Conservation (phyloP, 2,888 invertebrate species). For the Drosophila fulvimacula region DNA sequence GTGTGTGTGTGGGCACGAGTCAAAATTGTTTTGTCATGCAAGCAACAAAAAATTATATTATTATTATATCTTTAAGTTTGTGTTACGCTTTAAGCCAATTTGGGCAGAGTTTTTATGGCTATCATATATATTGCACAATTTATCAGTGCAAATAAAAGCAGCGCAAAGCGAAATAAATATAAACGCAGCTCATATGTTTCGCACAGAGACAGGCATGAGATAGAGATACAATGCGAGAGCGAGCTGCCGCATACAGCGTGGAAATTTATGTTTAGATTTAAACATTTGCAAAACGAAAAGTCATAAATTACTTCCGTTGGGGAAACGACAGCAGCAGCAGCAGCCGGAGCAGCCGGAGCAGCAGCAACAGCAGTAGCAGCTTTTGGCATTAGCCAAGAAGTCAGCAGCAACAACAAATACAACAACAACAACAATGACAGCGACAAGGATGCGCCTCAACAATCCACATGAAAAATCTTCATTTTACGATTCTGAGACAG, state of each 20-base stretch:
- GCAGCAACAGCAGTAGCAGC: constrained; percentile 37
- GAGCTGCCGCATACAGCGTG: constrained; percentile 27
- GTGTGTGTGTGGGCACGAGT: constrained; percentile 45
- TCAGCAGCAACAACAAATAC: constrained; percentile 42
- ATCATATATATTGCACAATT: constrained; percentile 76
- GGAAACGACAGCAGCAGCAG: constrained; percentile 64
- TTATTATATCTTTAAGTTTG: constrained; percentile 53
- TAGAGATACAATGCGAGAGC: constrained; percentile 42
- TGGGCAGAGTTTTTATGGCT: constrained; percentile 65
- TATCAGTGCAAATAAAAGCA: constrained; percentile 77
- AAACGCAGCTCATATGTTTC: constrained; percentile 72
- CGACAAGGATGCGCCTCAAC: constrained; percentile 56
- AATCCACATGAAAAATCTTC: constrained; percentile 81
- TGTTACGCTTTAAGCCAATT: constrained; percentile 65
- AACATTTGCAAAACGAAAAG: constrained; percentile 81
- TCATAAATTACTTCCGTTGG: constrained; percentile 79
- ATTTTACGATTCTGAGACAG: constrained; percentile 73
- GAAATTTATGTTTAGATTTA: constrained; percentile 80
- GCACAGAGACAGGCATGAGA: constrained; percentile 32
- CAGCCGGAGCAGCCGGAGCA: constrained; percentile 34
- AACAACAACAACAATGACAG: constrained; percentile 56
- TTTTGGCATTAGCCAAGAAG: constrained; percentile 71
- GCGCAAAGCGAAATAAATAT: constrained; percentile 69
- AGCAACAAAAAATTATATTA: not conserved
- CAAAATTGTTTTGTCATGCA: constrained; percentile 68